Conservation (phyloP, 2,797 vertebrate species). For the Anguilla marmorata region DNA sequence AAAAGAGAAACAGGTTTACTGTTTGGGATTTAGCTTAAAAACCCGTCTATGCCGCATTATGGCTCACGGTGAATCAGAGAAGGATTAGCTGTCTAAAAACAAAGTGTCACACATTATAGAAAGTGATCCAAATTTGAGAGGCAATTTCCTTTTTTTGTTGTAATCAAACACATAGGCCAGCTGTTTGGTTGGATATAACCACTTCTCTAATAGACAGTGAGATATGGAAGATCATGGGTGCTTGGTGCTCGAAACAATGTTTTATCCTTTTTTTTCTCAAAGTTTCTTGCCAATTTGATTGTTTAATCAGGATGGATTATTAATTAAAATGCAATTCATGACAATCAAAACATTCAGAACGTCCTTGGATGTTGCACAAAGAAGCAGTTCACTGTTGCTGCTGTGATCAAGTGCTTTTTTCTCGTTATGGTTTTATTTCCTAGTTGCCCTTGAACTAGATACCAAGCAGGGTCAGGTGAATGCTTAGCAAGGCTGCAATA, state of each 20-base stretch:
- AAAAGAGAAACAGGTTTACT: constrained; percentile 8
- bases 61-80: constrained; percentile 1
- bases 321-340: neutral
- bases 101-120: neutral
- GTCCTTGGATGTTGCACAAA: neutral
- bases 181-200: neutral
- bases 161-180: constrained; percentile 2
- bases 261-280: neutral
- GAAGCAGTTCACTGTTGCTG: constrained; percentile 12
- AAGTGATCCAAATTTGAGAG: constrained; percentile 1
- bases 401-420: constrained; percentile 48
- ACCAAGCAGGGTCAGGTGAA: constrained; percentile 54
- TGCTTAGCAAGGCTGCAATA: constrained; percentile 56
- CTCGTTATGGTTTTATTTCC: constrained; percentile 47
- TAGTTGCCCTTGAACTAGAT: constrained; percentile 63
- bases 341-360: constrained; percentile 17
- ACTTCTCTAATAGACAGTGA: neutral
- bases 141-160: neutral
- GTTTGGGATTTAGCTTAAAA: neutral
- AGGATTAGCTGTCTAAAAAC: constrained; percentile 4
- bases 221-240: neutral
- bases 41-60: neutral
- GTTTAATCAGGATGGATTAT: constrained; percentile 10
- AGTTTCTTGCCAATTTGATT: neutral
- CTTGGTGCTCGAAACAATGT: neutral